These are phyloP conservation scores for Grammomys dolichurus DNA, from an alignment of 2,113 vertebrate species.

Conservation along the genomic window DNA sequence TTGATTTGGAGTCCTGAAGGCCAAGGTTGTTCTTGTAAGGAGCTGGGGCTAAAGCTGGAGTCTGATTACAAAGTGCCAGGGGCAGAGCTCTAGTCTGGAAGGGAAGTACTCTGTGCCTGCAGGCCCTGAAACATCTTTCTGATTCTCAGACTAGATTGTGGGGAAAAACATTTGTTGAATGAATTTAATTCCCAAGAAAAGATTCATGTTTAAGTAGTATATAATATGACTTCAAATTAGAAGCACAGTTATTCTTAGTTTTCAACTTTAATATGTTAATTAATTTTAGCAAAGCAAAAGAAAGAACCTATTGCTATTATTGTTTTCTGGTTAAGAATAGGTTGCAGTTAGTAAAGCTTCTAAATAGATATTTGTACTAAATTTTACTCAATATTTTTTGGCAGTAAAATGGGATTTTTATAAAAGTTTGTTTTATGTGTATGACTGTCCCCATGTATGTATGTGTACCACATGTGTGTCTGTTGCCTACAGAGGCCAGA, in stretches of 20 bases:
- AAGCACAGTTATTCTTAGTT: constrained; percentile 33
- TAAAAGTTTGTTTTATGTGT: neutral
- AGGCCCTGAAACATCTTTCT: neutral
- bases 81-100: neutral
- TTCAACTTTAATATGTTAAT: constrained; percentile 48
- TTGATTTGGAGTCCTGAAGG: constrained; percentile 13
- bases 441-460: neutral
- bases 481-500: neutral
- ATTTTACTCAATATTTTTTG: neutral
- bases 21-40: neutral
- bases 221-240: constrained; percentile 36
- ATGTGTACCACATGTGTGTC: neutral
- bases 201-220: neutral
- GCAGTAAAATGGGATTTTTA: neutral
- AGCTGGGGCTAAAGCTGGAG: neutral
- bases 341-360: constrained; percentile 29
- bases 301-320: neutral
- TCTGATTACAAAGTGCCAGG: neutral
- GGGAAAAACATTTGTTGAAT: neutral
- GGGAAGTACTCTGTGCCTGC: neutral
- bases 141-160: neutral
- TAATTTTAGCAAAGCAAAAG: constrained; percentile 49
- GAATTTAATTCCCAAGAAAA: constrained; percentile 39
- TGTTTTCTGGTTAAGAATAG: constrained; percentile 51
- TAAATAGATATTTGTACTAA: constrained; percentile 17